Base-by-base conservation (phyloP, 2,797 vertebrate species). In the Falco berigora region DNA sequence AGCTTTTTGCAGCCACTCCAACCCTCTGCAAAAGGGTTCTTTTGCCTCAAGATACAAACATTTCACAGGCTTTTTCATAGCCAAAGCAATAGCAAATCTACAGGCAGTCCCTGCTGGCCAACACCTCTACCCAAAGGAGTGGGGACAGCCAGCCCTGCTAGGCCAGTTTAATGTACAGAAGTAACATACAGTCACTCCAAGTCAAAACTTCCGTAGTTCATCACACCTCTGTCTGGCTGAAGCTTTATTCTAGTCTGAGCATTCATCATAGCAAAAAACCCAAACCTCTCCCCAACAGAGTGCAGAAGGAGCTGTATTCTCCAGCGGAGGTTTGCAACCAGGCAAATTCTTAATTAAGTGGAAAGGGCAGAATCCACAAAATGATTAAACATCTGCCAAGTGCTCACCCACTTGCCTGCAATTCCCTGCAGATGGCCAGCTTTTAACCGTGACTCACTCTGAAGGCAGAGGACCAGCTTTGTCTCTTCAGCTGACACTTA, bases 351-450 rank as follows among this genome's bases (percentile, higher is more conserved):
- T 89, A 94, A 93, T 92, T 90, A 90, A 84, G 77, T 36, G 36
- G 64, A 95, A 94, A 90, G 73, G 82, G 78, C 82, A 95, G 68
- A 90, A 92, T 42, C 46, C 50, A 84, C 55, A 80, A 67, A 76
- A 59, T 36, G 34, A 92, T 90, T 92, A 90, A 94, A 90, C 86
- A 92, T 87, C 86, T 94, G 92, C 74, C 86, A 87, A 86, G 78
- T 84, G 71, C 78, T 87, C 89, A 87, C 64, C 64, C 73, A 63
- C 77, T 78, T 79, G 72, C 74, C 77, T 63, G 69, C 8, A 3
- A 44, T 15, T 87, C 50, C 42, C 55, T 69, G 79, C 83, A 88
- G 74, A 92, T 36, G n/a, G 78, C 46, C 64, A 84, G 74, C 90
- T 88, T 90, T 92, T 73, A 87, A 61, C 69, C 30, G 16, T 4